Percentiles rank a stretch among this genome's conserved stretches.
phyloP scores from a whole-genome alignment of 2,888 invertebrate genomes.

The Cyrtodaria siliqua region DNA sequence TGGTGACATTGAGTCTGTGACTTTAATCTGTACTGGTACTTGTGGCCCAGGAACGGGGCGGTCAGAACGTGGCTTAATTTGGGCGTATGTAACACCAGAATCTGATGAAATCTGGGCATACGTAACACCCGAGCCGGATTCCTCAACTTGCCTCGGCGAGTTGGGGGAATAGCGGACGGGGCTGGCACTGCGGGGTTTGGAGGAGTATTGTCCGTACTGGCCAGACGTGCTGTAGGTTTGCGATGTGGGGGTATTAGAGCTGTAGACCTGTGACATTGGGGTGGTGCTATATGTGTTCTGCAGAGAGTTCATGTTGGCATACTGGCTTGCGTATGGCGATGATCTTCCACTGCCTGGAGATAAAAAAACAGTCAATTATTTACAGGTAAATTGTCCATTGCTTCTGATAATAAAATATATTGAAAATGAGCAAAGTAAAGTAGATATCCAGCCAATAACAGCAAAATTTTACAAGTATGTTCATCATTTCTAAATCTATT shows the following conservation, averaged over 20 bases:
- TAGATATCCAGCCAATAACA: no score
- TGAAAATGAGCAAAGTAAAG: no score
- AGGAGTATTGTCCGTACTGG: conserved; percentile 49
- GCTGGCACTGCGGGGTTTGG: conserved; percentile 30
- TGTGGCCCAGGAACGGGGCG: conserved; percentile 78
- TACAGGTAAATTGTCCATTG: neutral
- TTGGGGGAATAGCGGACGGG: conserved; percentile 28
- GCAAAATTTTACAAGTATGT: no score
- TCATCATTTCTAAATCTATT: no score
- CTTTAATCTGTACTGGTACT: conserved; percentile 68
- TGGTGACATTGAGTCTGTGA: conserved; percentile 32
- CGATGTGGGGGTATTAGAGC: neutral
- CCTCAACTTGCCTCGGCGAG: conserved; percentile 24
- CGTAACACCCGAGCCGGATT: conserved; percentile 35
- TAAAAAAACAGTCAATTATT: neutral
- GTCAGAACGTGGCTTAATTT: conserved; percentile 65
- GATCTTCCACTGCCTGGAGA: conserved; percentile 63
- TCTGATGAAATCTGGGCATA: conserved; percentile 28
- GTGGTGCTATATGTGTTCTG: conserved; percentile 12
- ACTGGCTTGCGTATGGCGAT: conserved; percentile 70
- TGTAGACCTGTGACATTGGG: conserved; percentile 1
- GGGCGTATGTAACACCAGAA: conserved; percentile 60
- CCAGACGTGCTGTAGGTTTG: conserved; percentile 37
- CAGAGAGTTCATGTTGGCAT: conserved; percentile 67
- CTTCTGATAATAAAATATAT: no score